Evolutionary conservation across 2,113 vertebrate genomes (phyloP).

Genomic region (Amphilophus citrinellus): DNA sequence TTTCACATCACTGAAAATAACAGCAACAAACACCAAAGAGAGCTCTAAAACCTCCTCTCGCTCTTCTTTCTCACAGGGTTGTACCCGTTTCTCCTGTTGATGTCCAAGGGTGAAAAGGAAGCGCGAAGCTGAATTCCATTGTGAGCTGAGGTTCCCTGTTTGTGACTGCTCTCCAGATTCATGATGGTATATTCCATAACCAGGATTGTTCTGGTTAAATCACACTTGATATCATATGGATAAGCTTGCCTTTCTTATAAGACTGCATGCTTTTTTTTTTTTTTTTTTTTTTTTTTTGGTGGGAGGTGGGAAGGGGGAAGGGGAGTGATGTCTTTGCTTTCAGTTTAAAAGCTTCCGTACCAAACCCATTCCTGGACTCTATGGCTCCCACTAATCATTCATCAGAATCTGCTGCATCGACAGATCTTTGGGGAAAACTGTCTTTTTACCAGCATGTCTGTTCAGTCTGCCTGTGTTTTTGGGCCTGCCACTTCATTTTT

Average conservation of each 20-base stretch:
- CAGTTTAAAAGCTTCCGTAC: not conserved
- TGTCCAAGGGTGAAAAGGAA: conserved; percentile 46
- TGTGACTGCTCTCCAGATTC: conserved; percentile 39
- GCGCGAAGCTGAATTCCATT: conserved; percentile 42
- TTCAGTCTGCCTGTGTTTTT: conserved; percentile 23
- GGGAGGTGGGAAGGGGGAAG: conserved; percentile 15
- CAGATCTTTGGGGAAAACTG: conserved; percentile 24
- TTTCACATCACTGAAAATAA: not conserved
- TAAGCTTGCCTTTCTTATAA: conserved; percentile 66
- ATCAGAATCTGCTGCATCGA: conserved; percentile 41
- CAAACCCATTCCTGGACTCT: not conserved
- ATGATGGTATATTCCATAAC: conserved; percentile 6
- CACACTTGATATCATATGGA: conserved; percentile 53
- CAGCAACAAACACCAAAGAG: not conserved
- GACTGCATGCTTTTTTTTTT: conserved; percentile 55
- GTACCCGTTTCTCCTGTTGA: conserved; percentile 31
- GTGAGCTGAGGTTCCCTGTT: conserved; percentile 27
- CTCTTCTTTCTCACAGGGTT: conserved; percentile 37
- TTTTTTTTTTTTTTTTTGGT: no score
- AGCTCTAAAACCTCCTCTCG: not conserved
- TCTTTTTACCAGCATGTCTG: conserved; percentile 7
- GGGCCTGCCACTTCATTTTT: conserved; percentile 18
- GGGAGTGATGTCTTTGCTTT: conserved; percentile 28
- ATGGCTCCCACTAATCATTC: conserved; percentile 4
- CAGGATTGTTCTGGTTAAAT: conserved; percentile 31